Conservation (phyloP, 2,888 invertebrate species). For the Timema podura region DNA sequence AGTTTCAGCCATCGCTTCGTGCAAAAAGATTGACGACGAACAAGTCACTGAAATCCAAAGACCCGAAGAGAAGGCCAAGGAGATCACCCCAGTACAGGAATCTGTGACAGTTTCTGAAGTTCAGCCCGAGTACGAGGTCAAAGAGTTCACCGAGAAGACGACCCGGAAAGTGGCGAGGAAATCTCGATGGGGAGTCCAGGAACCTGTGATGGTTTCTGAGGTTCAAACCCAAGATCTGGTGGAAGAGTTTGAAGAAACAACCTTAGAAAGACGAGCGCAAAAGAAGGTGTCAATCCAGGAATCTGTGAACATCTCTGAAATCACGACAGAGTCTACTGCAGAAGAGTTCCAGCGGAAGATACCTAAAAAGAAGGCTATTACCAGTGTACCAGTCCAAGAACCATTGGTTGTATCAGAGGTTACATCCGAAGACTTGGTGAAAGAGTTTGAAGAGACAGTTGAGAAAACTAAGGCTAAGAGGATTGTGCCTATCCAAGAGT, state of each 20-base stretch:
- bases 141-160: constrained; percentile 33
- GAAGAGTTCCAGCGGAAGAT: neutral
- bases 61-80: constrained; percentile 42
- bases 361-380: constrained; percentile 38
- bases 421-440: constrained; percentile 30
- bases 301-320: constrained; percentile 35
- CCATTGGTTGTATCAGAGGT: constrained; percentile 36
- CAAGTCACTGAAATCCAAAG: constrained; percentile 29
- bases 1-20: constrained; percentile 58
- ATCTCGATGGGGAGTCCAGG: constrained; percentile 16
- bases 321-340: constrained; percentile 28
- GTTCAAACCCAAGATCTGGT: constrained; percentile 31
- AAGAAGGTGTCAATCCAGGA: constrained; percentile 39
- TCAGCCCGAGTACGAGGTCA: constrained; percentile 30
- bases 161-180: constrained; percentile 40
- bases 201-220: constrained; percentile 36
- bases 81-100: constrained; percentile 38
- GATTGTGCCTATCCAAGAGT: constrained; percentile 43
- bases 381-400: constrained; percentile 38
- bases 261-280: constrained; percentile 41
- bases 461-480: constrained; percentile 42
- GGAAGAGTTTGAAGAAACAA: constrained; percentile 32
- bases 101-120: constrained; percentile 36
- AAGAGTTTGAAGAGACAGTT: constrained; percentile 33
- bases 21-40: constrained; percentile 51